These are phyloP conservation scores for Acomys russatus DNA, from an alignment of 2,797 vertebrate species.

Conservation along the genomic window DNA sequence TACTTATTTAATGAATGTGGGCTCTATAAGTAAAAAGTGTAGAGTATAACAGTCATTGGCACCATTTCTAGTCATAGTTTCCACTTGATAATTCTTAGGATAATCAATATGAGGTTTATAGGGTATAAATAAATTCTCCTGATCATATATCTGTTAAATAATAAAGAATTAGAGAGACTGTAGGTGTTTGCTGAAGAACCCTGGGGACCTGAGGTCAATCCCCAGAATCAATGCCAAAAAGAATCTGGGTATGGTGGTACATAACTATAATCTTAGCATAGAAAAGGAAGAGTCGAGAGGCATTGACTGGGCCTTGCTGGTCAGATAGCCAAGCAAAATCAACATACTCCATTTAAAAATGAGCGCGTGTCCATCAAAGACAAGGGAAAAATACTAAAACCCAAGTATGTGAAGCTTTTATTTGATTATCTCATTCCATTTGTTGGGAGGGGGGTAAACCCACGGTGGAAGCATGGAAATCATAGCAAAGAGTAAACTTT, in stretches of 20 bases:
- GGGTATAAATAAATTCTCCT: neutral
- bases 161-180: neutral
- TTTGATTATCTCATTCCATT: neutral
- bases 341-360: neutral
- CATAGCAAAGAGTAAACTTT: too few relatives aligned
- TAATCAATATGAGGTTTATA: neutral
- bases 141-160: neutral
- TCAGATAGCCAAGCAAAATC: neutral
- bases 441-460: neutral
- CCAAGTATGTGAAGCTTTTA: neutral
- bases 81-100: neutral
- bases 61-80: neutral
- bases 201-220: neutral
- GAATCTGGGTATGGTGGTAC: neutral
- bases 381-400: neutral
- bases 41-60: accelerated
- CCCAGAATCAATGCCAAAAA: neutral
- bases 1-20: neutral
- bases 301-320: neutral
- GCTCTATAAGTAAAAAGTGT: too few relatives aligned
- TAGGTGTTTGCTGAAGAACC: neutral
- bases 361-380: neutral
- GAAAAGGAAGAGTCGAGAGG: neutral
- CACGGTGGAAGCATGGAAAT: neutral
- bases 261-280: neutral